These are phyloP conservation scores for Rousettus leschenaultii DNA, from an alignment of 2,113 vertebrate genomes.

Conservation along the genomic window DNA sequence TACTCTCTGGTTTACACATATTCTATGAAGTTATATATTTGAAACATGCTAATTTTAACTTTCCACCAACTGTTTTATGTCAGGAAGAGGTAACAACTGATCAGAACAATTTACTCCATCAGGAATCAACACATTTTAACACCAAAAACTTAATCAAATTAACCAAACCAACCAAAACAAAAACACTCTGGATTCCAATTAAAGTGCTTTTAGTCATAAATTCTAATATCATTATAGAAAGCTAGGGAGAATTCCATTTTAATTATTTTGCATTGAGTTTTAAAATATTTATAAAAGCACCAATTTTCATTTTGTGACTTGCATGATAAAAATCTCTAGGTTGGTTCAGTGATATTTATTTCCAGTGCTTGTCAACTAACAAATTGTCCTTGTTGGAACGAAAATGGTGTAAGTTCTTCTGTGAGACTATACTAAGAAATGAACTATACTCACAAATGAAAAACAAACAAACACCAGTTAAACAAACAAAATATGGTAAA, in stretches of 20 bases:
- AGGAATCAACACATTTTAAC: conserved; percentile 5
- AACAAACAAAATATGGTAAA: conserved; percentile 57
- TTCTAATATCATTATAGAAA: not conserved
- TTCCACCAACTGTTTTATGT: not conserved
- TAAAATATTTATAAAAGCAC: conserved; percentile 48
- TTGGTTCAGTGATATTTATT: conserved; percentile 53
- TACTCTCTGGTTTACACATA: conserved; percentile 49
- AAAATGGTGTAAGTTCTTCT: conserved; percentile 22
- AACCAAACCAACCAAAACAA: not conserved
- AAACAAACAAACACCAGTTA: conserved; percentile 36
- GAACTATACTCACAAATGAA: conserved; percentile 50
- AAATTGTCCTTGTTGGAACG: conserved; percentile 48
- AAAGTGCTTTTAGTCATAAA: not conserved
- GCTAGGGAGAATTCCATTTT: not conserved
- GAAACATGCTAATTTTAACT: conserved; percentile 48
- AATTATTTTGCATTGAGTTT: conserved; percentile 36
- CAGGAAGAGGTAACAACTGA: not conserved
- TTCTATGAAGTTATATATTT: conserved; percentile 29
- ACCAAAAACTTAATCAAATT: not conserved
- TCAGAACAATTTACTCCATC: not conserved
- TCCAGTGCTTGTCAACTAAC: conserved; percentile 42
- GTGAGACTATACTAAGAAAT: conserved; percentile 56
- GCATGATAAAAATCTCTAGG: conserved; percentile 39
- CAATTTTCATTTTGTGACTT: conserved; percentile 43
- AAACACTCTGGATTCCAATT: not conserved